Evolutionary conservation across 2,888 invertebrate species (phyloP).

Genomic region (Eupithecia abbreviata): DNA sequence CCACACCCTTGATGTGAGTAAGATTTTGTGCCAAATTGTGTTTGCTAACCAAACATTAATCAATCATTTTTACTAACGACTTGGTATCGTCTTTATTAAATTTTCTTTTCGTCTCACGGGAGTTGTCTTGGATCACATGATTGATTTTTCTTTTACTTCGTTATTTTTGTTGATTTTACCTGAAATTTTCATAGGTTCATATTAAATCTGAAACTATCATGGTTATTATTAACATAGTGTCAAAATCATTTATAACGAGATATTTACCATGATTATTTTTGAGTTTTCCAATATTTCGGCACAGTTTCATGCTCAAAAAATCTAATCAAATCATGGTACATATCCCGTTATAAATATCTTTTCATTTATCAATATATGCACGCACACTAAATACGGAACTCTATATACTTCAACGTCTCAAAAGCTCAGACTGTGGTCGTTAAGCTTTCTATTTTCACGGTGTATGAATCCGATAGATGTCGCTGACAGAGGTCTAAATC

Average conservation of each 20-base stretch:
- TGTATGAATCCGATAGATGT: conserved; percentile 47
- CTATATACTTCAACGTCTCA: conserved; percentile 5
- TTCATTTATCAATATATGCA: neutral
- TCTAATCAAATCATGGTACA: no score
- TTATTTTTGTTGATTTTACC: conserved; percentile 3
- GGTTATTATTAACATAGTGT: no score
- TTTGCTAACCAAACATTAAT: conserved; percentile 72
- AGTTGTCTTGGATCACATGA: conserved; percentile 22
- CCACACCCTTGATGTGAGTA: conserved; percentile 73
- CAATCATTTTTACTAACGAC: conserved; percentile 61
- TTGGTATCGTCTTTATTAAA: conserved; percentile 52
- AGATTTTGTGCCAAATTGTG: conserved; percentile 63
- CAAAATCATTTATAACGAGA: no score
- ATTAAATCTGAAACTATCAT: neutral
- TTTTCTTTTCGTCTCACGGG: conserved; percentile 45
- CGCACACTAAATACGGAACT: neutral
- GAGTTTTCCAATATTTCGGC: no score
- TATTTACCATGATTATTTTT: no score
- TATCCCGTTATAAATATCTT: no score
- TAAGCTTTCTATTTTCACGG: conserved; percentile 39
- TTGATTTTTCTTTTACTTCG: conserved; percentile 26
- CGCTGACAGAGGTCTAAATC: conserved; percentile 53
- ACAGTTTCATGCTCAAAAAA: no score
- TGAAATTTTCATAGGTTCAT: neutral
- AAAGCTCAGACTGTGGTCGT: conserved; percentile 28